Conservation (phyloP, 2,888 invertebrate genomes). For the Aphodius granarius region DNA sequence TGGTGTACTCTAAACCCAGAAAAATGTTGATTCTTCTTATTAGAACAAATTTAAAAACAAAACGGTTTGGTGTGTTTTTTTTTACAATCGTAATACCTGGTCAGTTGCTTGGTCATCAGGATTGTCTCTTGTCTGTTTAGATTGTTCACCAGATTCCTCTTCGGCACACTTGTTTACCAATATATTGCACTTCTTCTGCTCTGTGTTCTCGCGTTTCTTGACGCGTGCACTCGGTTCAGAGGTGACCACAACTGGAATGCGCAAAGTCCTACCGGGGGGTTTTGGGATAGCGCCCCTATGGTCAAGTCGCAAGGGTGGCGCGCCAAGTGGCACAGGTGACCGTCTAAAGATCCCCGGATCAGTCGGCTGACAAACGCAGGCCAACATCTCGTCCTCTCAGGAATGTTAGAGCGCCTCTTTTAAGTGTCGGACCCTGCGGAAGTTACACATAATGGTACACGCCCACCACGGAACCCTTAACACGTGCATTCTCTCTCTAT, state of each 20-base stretch:
- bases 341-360: conserved; percentile 62
- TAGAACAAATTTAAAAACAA: too few relatives aligned
- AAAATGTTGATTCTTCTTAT: conserved; percentile 34
- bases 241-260: conserved; percentile 40
- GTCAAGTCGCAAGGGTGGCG: conserved; percentile 47
- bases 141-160: background rate
- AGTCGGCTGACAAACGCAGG: conserved; percentile 68
- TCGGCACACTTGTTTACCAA: conserved; percentile 16
- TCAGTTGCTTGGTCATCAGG: background rate
- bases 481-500: background rate
- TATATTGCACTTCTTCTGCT: conserved; percentile 21
- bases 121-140: background rate
- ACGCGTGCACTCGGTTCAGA: conserved; percentile 36
- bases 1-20: conserved; percentile 74
- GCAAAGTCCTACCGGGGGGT: conserved; percentile 43
- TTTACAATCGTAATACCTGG: too few relatives aligned
- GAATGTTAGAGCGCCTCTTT: background rate
- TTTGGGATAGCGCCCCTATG: conserved; percentile 42
- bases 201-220: conserved; percentile 14
- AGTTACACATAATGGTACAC: background rate
- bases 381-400: conserved; percentile 59
- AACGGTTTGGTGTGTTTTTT: too few relatives aligned
- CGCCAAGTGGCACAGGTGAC: conserved; percentile 57
- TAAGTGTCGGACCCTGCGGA: background rate
- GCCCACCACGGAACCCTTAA: background rate